phyloP scores from a whole-genome alignment of 1,140 invertebrate genomes.

The fruit fly (Drosophila melanogaster) region Release_6_plus_ISO1_MT NT_037436.4:11656501-11657000 shows the following conservation, averaged over 20 bases:
- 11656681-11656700: slow-evolving; percentile 40
- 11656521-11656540: slow-evolving; percentile 34
- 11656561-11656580: slow-evolving; percentile 40
- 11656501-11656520: slow-evolving; percentile 45
- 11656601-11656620: neutral
- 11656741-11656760: slow-evolving; percentile 75
- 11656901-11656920: neutral
- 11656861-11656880: no score
- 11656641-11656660: slow-evolving; percentile 54
- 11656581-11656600: slow-evolving; percentile 6
- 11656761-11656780: slow-evolving; percentile 67
- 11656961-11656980: slow-evolving; percentile 45
- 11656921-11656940: slow-evolving; percentile 83
- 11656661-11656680: slow-evolving; percentile 69
- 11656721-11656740: slow-evolving; percentile 12
- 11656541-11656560: slow-evolving; percentile 54
- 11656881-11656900: no score
- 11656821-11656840: slow-evolving; percentile 2
- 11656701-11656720: slow-evolving; percentile 53
- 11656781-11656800: slow-evolving; percentile 80
- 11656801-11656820: slow-evolving; percentile 46
- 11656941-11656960: slow-evolving; percentile 85
- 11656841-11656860: slow-evolving; percentile 4
- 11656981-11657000: slow-evolving; percentile 85
- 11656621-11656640: slow-evolving; percentile 27